Evolutionary conservation across 2,113 vertebrate genomes (phyloP), one percentile per base, ranked within the genome.

Genomic region (Leptodactylus fuscus): DNA sequence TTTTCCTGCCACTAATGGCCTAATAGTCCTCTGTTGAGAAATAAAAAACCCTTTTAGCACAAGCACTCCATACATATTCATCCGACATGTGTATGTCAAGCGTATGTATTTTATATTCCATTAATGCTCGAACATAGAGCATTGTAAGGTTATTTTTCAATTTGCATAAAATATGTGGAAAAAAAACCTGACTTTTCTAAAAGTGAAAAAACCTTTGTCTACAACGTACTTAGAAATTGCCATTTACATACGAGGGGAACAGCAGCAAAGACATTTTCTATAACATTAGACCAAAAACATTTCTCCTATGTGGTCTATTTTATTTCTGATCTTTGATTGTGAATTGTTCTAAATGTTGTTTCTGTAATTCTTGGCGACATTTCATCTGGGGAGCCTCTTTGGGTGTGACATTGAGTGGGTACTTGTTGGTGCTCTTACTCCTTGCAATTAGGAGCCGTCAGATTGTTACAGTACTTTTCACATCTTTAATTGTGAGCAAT

Each of bases 391-490:
- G 46, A 53, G 46, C 74, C 41, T 62, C 60, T 78, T 62, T 65
- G 48, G 29, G n/a, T 51, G 62, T 77, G 44, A 85, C 29, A 44
- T 49, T 18, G 58, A 85, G 73, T 51, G 27, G 55, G 55, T 83
- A 53, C 81, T 81, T 49, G 32, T 77, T 67, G 62, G 62, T 16
- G 62, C 29, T 34, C 67, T 41, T 29, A 13, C 48, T 27, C 8
- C 73, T 44, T 78, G 44, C 74, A 70, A 70, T 79, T 85, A 69
- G 27, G 55, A 48, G 24, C 74, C 20, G 60, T 71, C 65, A 70
- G 20, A 32, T 82, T 71, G 80, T 69, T 67, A 34, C 49, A 71
- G 71, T 82, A 82, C 44, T 71, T 71, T 70, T 49, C 20, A 82
- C 53, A 82, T 48, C 29, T 82, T 24, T 51, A 51, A 51, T 82